phyloP scores from a whole-genome alignment of 1,140 invertebrate genomes.

The Drosophila lowei region DNA sequence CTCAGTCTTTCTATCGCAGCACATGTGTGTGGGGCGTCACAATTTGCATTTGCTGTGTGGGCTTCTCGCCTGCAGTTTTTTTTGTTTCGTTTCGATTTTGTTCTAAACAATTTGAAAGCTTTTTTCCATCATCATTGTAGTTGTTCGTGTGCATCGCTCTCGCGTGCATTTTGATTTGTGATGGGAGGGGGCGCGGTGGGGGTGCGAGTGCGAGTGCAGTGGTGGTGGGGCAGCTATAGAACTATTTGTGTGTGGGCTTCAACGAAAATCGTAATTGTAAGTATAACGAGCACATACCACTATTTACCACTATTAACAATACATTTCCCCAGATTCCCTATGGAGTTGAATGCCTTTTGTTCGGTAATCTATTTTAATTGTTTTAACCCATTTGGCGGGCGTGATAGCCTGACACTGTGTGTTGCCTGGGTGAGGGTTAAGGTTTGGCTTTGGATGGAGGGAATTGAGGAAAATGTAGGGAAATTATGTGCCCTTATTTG shows the following conservation, averaged over 20 bases:
- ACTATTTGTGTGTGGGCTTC: constrained; percentile 33
- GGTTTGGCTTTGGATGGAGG: too few species aligned
- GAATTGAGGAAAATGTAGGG: neutral
- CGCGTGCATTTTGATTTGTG: constrained; percentile 22
- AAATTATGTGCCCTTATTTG: neutral
- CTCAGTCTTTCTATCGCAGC: constrained; percentile 8
- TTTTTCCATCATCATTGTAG: constrained; percentile 29
- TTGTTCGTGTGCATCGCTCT: constrained; percentile 28
- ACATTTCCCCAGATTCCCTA: neutral
- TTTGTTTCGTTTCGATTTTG: constrained; percentile 19
- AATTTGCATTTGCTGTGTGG: constrained; percentile 46
- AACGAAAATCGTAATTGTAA: constrained; percentile 38
- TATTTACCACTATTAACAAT: neutral
- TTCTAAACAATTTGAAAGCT: constrained; percentile 64
- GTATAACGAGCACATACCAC: constrained; percentile 24
- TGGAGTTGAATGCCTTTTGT: constrained; percentile 2
- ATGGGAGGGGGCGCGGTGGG: too few species aligned
- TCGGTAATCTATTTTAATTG: constrained; percentile 4
- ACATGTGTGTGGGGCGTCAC: constrained; percentile 52
- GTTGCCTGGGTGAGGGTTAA: too few species aligned
- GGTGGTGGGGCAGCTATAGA: neutral
- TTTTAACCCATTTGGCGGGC: neutral
- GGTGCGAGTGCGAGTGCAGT: too few species aligned
- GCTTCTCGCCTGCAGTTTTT: constrained; percentile 30
- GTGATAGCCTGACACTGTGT: too few species aligned